A percentile compares a stretch with the other conserved stretches of the same genome.
phyloP scores from a whole-genome alignment of 2,113 vertebrate species.

The Centrocercus urophasianus region DNA sequence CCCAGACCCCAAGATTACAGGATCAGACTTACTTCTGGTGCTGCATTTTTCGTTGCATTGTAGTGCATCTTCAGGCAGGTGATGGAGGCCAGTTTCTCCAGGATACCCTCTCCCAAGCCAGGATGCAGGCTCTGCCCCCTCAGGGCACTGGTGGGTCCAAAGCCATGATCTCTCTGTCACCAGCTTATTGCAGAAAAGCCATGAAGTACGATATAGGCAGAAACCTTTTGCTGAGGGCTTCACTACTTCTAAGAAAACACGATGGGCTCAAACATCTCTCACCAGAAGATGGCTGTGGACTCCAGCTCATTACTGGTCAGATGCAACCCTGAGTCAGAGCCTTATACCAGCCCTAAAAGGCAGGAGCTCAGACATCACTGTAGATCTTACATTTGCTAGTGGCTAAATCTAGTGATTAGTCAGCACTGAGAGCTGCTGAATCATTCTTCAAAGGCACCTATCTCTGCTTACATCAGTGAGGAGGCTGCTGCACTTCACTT shows the following conservation, averaged over 20 bases:
- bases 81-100: not conserved
- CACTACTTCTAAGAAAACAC: constrained; percentile 27
- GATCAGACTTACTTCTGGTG: constrained; percentile 49
- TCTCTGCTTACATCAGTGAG: constrained; percentile 68
- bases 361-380: constrained; percentile 61
- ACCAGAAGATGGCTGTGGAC: constrained; percentile 48
- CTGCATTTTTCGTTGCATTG: constrained; percentile 33
- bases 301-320: constrained; percentile 59
- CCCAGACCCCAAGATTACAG: not conserved
- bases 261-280: not conserved
- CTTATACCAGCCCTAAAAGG: constrained; percentile 64
- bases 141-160: not conserved
- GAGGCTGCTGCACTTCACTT: constrained; percentile 11
- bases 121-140: not conserved
- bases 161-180: not conserved
- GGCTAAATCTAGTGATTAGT: constrained; percentile 73
- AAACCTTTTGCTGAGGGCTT: not conserved
- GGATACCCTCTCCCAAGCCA: not conserved
- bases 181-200: not conserved
- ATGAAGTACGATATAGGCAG: not conserved
- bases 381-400: constrained; percentile 65
- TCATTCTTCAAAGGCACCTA: constrained; percentile 75
- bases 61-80: constrained; percentile 20
- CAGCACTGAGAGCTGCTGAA: constrained; percentile 70
- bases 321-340: constrained; percentile 66